phyloP scores from a whole-genome alignment of 2,888 invertebrate genomes.

The Xestobium rufovillosum region DNA sequence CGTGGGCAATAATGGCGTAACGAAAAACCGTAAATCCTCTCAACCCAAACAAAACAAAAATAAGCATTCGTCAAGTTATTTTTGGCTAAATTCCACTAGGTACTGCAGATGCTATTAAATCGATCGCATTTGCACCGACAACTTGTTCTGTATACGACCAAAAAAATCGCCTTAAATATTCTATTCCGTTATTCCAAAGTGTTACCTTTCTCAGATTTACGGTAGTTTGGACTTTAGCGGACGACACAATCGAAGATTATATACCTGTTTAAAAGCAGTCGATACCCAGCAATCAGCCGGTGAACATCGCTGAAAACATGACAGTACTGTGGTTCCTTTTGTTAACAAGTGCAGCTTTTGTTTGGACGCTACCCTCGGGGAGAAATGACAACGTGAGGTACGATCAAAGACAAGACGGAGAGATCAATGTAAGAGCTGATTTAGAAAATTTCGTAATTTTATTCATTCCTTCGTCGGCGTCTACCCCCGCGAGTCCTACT shows the following conservation, averaged over 20 bases:
- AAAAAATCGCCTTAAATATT: neutral
- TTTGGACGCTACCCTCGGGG: constrained; percentile 12
- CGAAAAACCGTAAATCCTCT: no score
- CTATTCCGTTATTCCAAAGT: neutral
- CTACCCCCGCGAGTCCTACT: constrained; percentile 24
- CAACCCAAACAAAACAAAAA: no score
- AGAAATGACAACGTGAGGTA: constrained; percentile 35
- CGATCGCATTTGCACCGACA: no score
- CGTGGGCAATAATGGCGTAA: no score
- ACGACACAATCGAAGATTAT: neutral
- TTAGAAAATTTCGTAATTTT: constrained; percentile 67
- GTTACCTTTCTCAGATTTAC: neutral
- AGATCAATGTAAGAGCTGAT: constrained; percentile 61
- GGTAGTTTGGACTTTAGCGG: neutral
- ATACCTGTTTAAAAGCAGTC: constrained; percentile 9
- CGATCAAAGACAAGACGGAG: constrained; percentile 72
- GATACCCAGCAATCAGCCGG: constrained; percentile 3
- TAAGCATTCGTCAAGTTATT: no score
- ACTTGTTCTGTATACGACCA: no score
- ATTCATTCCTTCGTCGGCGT: constrained; percentile 44
- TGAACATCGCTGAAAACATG: constrained; percentile 6
- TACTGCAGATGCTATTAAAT: no score
- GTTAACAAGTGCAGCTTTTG: neutral
- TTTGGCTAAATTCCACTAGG: no score
- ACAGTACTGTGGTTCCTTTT: neutral